These are phyloP conservation scores for Melinaea marsaeus DNA, from an alignment of 2,888 invertebrate species.

Conservation along the genomic window DNA sequence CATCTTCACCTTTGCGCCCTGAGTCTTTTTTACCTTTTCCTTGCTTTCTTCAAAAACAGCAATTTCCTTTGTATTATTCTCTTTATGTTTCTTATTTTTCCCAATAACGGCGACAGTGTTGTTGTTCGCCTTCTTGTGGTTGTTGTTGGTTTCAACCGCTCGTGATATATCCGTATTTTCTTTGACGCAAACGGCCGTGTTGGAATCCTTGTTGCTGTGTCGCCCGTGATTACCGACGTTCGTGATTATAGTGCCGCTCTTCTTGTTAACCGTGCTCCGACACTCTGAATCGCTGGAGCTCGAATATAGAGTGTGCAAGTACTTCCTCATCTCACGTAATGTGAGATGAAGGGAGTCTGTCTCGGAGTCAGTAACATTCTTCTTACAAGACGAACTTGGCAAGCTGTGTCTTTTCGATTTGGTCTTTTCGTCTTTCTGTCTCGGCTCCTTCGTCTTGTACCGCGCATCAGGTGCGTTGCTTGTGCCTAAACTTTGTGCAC, in stretches of 20 bases:
- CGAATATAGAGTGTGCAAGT: constrained; percentile 88
- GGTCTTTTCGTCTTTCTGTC: constrained; percentile 49
- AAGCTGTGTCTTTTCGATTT: constrained; percentile 83
- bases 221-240: constrained; percentile 61
- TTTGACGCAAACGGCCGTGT: constrained; percentile 52
- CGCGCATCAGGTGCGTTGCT: constrained; percentile 46
- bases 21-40: constrained; percentile 56
- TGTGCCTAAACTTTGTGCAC: constrained; percentile 47
- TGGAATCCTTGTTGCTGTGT: constrained; percentile 55
- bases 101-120: constrained; percentile 79
- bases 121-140: constrained; percentile 69
- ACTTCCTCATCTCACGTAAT: constrained; percentile 89
- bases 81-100: constrained; percentile 80
- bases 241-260: constrained; percentile 67
- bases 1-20: constrained; percentile 77
- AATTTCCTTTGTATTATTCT: constrained; percentile 50
- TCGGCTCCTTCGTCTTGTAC: constrained; percentile 53
- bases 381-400: constrained; percentile 80
- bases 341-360: constrained; percentile 89
- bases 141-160: constrained; percentile 65
- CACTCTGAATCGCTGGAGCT: constrained; percentile 83
- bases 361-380: constrained; percentile 73
- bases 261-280: constrained; percentile 67
- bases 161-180: constrained; percentile 55
- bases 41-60: constrained; percentile 62